Conservation (phyloP, 2,113 vertebrate genomes). For the Sigmodon hispidus region DNA sequence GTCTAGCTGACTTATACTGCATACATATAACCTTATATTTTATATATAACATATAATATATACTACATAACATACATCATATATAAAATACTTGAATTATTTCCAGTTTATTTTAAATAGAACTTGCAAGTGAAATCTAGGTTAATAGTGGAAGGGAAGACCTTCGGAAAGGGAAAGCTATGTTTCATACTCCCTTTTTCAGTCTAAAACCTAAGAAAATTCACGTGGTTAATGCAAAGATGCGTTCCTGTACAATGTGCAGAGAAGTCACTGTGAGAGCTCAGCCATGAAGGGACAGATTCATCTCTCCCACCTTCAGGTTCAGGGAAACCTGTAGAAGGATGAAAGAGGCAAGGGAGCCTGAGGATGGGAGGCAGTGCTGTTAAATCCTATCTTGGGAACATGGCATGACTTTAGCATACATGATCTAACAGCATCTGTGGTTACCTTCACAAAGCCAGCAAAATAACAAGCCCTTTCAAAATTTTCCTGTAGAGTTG, state of each 20-base stretch:
- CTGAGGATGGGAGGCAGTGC: not conserved
- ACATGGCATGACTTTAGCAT: not conserved
- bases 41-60: no score
- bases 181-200: not conserved
- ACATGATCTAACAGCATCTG: not conserved
- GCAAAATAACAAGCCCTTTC: not conserved
- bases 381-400: not conserved
- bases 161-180: not conserved
- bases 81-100: not conserved
- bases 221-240: not conserved
- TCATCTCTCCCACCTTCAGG: not conserved
- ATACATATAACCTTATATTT: no score
- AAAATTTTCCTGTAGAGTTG: not conserved
- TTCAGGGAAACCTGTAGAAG: not conserved
- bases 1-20: not conserved
- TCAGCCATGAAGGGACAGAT: not conserved
- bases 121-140: not conserved
- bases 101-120: conserved; percentile 17
- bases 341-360: not conserved
- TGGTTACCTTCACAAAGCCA: not conserved
- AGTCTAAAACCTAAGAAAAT: not conserved
- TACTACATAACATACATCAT: no score
- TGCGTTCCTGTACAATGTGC: not conserved
- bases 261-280: not conserved
- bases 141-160: not conserved